phyloP scores from a whole-genome alignment of 2,888 invertebrate genomes.

The Hesperia comma region DNA sequence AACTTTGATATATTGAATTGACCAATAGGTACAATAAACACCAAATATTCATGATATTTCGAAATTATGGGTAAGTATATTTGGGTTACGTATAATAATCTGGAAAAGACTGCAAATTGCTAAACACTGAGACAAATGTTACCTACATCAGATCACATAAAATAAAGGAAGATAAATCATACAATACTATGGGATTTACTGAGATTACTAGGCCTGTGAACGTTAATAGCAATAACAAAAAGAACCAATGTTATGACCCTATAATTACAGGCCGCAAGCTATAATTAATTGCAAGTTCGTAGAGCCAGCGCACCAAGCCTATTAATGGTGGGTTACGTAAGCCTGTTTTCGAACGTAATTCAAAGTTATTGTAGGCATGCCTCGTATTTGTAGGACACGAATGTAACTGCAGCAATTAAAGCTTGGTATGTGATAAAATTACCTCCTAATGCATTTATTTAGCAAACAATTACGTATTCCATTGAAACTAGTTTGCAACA shows the following conservation, averaged over 20 bases:
- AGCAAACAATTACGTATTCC: neutral
- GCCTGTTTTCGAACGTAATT: conserved; percentile 34
- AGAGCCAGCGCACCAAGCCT: conserved; percentile 30
- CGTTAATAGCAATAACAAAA: neutral
- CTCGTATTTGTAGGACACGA: conserved; percentile 43
- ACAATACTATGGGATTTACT: neutral
- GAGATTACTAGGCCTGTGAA: neutral
- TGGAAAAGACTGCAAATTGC: no score
- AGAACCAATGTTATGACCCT: neutral
- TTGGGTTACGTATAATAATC: no score
- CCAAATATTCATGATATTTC: no score
- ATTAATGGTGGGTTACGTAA: conserved; percentile 46
- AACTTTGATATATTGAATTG: no score
- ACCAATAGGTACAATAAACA: no score
- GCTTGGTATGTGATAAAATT: conserved; percentile 12
- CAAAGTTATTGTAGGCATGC: conserved; percentile 40
- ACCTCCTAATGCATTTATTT: neutral
- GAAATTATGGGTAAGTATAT: no score
- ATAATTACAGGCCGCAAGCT: neutral
- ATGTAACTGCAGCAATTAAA: conserved; percentile 46
- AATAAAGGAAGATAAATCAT: neutral
- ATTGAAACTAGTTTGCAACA: neutral
- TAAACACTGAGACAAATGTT: no score
- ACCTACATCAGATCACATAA: no score
- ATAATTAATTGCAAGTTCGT: conserved; percentile 22